phyloP scores from a whole-genome alignment of 2,888 invertebrate species.

The Augochlorella aurata region DNA sequence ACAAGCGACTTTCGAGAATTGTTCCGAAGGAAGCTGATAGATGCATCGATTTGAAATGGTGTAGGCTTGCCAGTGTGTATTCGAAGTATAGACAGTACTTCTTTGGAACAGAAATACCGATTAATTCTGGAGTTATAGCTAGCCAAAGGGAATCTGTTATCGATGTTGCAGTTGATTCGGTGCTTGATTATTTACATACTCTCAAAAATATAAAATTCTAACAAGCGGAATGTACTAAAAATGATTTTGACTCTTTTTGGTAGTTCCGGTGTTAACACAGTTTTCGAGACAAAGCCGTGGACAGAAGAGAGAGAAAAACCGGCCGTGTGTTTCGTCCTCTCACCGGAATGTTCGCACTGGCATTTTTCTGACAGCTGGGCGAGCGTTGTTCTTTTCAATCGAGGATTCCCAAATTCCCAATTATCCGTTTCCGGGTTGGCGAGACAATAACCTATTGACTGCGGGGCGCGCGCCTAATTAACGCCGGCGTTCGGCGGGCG shows the following conservation, averaged over 20 bases:
- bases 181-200: too few relatives aligned
- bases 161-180: too few relatives aligned
- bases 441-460: conserved; percentile 1
- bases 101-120: neutral
- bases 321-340: neutral
- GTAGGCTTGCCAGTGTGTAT: neutral
- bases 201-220: too few relatives aligned
- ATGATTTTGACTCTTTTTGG: too few relatives aligned
- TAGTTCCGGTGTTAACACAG: neutral
- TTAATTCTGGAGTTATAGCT: neutral
- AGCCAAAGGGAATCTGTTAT: too few relatives aligned
- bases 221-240: too few relatives aligned
- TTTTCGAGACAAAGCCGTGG: neutral
- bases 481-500: neutral
- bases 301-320: neutral
- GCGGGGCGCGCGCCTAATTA: neutral
- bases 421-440: neutral
- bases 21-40: neutral
- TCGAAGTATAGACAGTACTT: neutral
- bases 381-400: neutral
- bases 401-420: conserved; percentile 2
- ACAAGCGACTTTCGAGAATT: neutral
- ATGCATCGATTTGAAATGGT: neutral
- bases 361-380: neutral
- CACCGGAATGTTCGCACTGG: neutral